These are phyloP conservation scores for Lepidurus packardi DNA, from an alignment of 1,140 invertebrate species.

Conservation along the genomic window DNA sequence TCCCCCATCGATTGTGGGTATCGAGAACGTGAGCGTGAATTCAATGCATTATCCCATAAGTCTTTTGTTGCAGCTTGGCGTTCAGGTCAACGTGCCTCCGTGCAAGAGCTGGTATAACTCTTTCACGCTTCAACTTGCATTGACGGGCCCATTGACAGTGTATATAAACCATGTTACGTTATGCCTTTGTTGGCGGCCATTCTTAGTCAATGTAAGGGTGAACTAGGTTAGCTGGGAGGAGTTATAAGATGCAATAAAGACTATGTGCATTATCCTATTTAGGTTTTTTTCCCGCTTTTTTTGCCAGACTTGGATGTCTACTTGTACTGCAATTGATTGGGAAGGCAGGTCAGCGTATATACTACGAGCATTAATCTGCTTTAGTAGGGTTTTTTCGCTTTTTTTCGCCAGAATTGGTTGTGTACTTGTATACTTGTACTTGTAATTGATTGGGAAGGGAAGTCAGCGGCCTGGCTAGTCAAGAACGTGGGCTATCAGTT, in stretches of 20 bases:
- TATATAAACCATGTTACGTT: not conserved
- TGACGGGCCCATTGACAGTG: not conserved
- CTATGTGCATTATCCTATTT: not conserved
- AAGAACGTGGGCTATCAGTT: conserved; percentile 12
- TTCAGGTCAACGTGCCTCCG: conserved; percentile 11
- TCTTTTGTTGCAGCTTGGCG: not conserved
- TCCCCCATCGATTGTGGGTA: conserved; percentile 17
- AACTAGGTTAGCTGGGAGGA: not conserved
- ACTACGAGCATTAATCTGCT: too few species aligned
- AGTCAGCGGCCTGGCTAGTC: not conserved
- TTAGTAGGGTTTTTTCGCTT: too few species aligned
- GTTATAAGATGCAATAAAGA: not conserved
- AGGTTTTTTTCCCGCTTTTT: not conserved
- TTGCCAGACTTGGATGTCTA: not conserved
- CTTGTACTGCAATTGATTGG: conserved; percentile 29
- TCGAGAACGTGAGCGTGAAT: conserved; percentile 17
- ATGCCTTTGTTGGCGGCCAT: not conserved
- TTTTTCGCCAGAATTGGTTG: not conserved
- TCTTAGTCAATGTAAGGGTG: not conserved
- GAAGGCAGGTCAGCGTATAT: not conserved
- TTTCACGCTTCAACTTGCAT: conserved; percentile 18
- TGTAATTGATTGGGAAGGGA: conserved; percentile 29
- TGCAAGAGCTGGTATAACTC: conserved; percentile 3
- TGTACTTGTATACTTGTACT: not conserved
- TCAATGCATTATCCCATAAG: conserved; percentile 16